These are phyloP conservation scores for Mermis nigrescens DNA, from an alignment of 2,888 invertebrate species.

Conservation along the genomic window DNA sequence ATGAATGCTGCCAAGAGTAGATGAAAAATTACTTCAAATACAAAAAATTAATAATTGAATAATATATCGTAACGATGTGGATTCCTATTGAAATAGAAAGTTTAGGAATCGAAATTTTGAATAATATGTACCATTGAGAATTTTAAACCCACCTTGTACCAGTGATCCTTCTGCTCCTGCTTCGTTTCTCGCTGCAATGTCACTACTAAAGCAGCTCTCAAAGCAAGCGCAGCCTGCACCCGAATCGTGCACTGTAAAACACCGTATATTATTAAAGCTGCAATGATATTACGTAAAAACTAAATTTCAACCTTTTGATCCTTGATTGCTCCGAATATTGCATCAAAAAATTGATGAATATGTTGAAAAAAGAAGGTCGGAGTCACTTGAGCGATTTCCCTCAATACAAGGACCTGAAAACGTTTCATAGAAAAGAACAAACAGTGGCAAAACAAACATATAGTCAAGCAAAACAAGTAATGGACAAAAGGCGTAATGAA, in stretches of 20 bases:
- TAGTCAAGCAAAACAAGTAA: too few species aligned
- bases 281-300: too few species aligned
- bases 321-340: slow-evolving; percentile 24
- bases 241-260: slow-evolving; percentile 50
- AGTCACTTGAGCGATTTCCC: slow-evolving; percentile 80
- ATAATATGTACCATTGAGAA: not conserved
- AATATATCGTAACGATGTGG: too few species aligned
- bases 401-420: slow-evolving; percentile 51
- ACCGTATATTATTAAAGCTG: too few species aligned
- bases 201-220: slow-evolving; percentile 80
- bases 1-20: too few species aligned
- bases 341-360: slow-evolving; percentile 36
- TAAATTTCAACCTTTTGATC: slow-evolving; percentile 22
- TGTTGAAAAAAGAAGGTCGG: slow-evolving; percentile 71
- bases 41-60: too few species aligned
- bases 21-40: too few species aligned
- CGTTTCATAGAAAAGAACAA: too few species aligned
- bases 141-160: slow-evolving; percentile 42
- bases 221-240: slow-evolving; percentile 74
- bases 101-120: not conserved
- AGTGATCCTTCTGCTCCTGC: slow-evolving; percentile 65
- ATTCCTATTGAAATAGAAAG: too few species aligned
- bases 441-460: too few species aligned
- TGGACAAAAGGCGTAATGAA: too few species aligned
- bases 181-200: slow-evolving; percentile 86